These are phyloP conservation scores for Solenodon paradoxus DNA, from an alignment of 2,113 vertebrate species.

Conservation along the genomic window DNA sequence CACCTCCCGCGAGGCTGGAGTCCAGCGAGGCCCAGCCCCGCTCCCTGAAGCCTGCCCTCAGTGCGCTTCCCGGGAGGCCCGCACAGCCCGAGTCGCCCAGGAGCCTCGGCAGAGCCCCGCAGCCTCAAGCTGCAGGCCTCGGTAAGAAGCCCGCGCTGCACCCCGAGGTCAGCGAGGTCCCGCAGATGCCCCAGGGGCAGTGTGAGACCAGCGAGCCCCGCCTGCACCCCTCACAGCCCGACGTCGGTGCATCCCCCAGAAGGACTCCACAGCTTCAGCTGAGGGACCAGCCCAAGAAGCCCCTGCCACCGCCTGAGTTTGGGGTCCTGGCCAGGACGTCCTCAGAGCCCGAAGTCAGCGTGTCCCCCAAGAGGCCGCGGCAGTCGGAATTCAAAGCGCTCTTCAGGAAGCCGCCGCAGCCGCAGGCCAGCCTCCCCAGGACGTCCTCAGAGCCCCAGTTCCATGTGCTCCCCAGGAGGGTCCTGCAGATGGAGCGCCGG, in stretches of 20 bases:
- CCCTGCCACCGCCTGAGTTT: not conserved
- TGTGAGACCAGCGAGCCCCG: not conserved
- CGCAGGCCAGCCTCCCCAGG: not conserved
- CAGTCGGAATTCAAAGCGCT: not conserved
- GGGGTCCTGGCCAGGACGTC: conserved; percentile 10
- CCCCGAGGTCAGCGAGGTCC: not conserved
- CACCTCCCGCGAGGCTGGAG: not conserved
- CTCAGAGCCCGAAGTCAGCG: conserved; percentile 48
- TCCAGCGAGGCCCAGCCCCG: not conserved
- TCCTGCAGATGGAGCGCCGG: not conserved
- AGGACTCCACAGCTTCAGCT: not conserved
- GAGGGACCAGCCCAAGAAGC: not conserved
- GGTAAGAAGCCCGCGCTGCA: not conserved
- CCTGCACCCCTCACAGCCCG: not conserved
- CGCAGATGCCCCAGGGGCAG: not conserved
- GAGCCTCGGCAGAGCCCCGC: not conserved
- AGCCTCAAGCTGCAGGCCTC: not conserved
- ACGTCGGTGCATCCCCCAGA: not conserved
- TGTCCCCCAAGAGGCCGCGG: not conserved
- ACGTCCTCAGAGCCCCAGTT: not conserved
- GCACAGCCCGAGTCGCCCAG: not conserved
- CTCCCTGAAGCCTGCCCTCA: not conserved
- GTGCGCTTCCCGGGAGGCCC: not conserved
- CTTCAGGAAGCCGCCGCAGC: not conserved
- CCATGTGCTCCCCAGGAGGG: not conserved